Percentiles rank a stretch among this genome's conserved stretches.
Evolutionary conservation across 2,888 invertebrate species (phyloP).

Genomic region (Nemotelus nigrinus): DNA sequence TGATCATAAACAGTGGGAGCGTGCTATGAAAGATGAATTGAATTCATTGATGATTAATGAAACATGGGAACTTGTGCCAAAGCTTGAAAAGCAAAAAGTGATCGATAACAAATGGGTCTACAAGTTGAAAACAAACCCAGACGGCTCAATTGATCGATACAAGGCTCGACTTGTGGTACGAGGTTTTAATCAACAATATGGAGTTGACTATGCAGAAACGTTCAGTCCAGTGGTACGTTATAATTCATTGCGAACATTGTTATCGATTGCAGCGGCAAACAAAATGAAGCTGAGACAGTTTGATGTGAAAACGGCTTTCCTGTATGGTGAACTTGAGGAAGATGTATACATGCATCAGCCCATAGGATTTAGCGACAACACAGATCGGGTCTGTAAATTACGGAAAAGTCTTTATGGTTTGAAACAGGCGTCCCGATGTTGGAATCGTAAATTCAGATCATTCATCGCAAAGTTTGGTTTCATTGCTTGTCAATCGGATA

Average conservation of each 20-base stretch:
- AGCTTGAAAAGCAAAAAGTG: too few relatives aligned
- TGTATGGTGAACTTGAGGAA: slow-evolving; percentile 51
- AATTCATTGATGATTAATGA: too few relatives aligned
- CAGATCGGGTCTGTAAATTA: slow-evolving; percentile 36
- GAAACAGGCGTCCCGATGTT: slow-evolving; percentile 44
- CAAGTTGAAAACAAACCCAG: too few relatives aligned
- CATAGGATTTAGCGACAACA: slow-evolving; percentile 29
- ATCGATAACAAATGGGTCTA: too few relatives aligned
- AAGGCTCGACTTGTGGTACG: too few relatives aligned
- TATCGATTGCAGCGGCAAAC: slow-evolving; percentile 51
- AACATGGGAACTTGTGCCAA: too few relatives aligned
- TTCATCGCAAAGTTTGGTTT: slow-evolving; percentile 49
- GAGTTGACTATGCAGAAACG: too few relatives aligned
- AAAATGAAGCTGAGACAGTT: slow-evolving; percentile 48
- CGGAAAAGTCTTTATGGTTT: slow-evolving; percentile 44
- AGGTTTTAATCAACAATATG: too few relatives aligned
- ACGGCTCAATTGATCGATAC: too few relatives aligned
- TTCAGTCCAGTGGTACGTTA: too few relatives aligned
- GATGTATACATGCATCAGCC: slow-evolving; percentile 45
- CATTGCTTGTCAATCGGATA: too few relatives aligned
- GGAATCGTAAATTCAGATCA: slow-evolving; percentile 46
- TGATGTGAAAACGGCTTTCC: slow-evolving; percentile 52
- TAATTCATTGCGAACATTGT: too few relatives aligned
- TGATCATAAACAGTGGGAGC: slow-evolving; percentile 48
- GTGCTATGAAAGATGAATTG: slow-evolving; percentile 55